Percentiles rank a stretch among this genome's conserved stretches.
Conservation (phyloP, 2,888 invertebrate genomes). For the Dermolepida albohirtum region DNA sequence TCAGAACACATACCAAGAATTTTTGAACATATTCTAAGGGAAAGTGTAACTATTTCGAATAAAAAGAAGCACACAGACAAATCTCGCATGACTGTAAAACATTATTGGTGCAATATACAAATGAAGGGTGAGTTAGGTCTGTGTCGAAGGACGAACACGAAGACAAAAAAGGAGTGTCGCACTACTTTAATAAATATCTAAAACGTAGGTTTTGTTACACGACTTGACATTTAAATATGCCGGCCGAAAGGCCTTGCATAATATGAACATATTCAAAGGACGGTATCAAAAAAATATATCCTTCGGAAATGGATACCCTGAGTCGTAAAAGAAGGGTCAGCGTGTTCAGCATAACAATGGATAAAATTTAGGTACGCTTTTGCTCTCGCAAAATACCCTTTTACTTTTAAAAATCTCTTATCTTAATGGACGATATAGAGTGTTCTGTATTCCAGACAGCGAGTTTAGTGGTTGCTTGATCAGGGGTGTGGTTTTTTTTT, state of each 20-base stretch:
- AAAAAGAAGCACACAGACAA: conserved; percentile 4
- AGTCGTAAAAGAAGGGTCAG: conserved; percentile 60
- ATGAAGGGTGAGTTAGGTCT: conserved; percentile 17
- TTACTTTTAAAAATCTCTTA: conserved; percentile 40
- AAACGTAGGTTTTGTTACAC: conserved; percentile 32
- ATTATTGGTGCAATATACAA: conserved; percentile 35
- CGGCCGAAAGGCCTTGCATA: conserved; percentile 55
- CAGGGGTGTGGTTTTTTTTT: conserved; percentile 23
- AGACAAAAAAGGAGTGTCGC: conserved; percentile 28
- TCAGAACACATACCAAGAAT: neutral
- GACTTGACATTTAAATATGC: conserved; percentile 47
- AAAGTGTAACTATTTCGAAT: neutral
- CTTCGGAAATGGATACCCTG: conserved; percentile 61
- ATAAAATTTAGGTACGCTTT: conserved; percentile 41
- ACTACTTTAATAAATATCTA: conserved; percentile 38
- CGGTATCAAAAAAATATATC: conserved; percentile 59
- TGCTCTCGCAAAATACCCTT: conserved; percentile 42
- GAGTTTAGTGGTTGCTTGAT: conserved; percentile 17
- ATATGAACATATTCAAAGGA: conserved; percentile 61
- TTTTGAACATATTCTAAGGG: neutral
- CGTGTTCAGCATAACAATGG: conserved; percentile 59
- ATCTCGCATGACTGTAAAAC: conserved; percentile 23
- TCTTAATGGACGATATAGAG: conserved; percentile 34
- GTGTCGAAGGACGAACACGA: conserved; percentile 20
- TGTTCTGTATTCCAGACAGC: conserved; percentile 11